Evolutionary conservation across 1,140 invertebrate genomes (phyloP).

Genomic region (Daktulosphaira vitifoliae): DNA sequence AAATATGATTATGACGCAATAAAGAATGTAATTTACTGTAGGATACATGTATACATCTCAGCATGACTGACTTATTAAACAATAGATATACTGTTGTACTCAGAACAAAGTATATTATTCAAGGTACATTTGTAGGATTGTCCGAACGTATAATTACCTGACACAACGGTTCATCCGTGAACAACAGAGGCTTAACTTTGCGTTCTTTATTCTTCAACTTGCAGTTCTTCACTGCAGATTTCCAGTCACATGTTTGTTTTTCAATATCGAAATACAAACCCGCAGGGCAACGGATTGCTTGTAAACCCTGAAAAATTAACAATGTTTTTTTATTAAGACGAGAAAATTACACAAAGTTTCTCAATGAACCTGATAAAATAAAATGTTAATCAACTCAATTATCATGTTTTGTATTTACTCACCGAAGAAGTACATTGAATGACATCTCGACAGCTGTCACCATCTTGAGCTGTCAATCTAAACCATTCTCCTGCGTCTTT

Average conservation of each 20-base stretch:
- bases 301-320: constrained; percentile 57
- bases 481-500: constrained; percentile 95
- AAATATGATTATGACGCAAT: too few relatives aligned
- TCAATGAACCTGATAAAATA: too few relatives aligned
- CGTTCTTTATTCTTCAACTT: constrained; percentile 83
- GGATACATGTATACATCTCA: too few relatives aligned
- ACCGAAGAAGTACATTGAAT: constrained; percentile 90
- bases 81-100: too few relatives aligned
- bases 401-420: constrained; percentile 42
- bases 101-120: too few relatives aligned
- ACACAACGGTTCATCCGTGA: constrained; percentile 86
- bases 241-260: constrained; percentile 94
- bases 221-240: constrained; percentile 86
- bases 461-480: constrained; percentile 75
- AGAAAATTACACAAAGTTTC: too few relatives aligned
- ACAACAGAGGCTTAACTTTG: constrained; percentile 77
- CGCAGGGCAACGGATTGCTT: constrained; percentile 85
- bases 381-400: too few relatives aligned
- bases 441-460: constrained; percentile 88
- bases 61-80: too few relatives aligned
- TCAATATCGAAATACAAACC: constrained; percentile 91
- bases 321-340: too few relatives aligned
- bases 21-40: too few relatives aligned
- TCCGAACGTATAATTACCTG: constrained; percentile 41
- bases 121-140: too few relatives aligned